Evolutionary conservation across 2,113 vertebrate genomes (phyloP).

Genomic region (Shinisaurus crocodilurus): DNA sequence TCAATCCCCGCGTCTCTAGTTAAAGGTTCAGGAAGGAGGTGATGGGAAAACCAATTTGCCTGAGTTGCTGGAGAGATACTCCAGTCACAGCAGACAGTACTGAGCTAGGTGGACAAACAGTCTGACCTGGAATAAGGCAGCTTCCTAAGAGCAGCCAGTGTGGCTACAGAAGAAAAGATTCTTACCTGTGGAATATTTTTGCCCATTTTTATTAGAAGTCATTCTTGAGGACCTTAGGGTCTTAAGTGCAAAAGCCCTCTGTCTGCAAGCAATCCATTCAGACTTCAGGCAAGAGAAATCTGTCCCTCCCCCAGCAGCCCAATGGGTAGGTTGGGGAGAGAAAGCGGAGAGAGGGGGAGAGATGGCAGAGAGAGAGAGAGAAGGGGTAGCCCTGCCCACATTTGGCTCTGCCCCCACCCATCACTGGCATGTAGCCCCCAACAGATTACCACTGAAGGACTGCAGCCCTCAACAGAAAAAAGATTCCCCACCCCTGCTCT

Average conservation of each 20-base stretch:
- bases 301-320: not conserved
- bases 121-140: not conserved
- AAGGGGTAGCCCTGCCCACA: not conserved
- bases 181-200: not conserved
- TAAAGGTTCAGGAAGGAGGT: not conserved
- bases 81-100: not conserved
- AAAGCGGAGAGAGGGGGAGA: too few species aligned
- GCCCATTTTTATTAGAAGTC: not conserved
- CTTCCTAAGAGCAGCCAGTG: not conserved
- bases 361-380: not conserved
- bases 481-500: not conserved
- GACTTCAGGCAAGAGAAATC: not conserved
- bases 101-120: not conserved
- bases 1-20: not conserved
- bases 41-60: not conserved
- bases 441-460: not conserved
- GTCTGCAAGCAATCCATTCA: not conserved
- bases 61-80: not conserved
- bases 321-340: not conserved
- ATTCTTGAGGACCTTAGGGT: not conserved
- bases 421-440: not conserved
- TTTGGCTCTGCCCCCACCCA: not conserved
- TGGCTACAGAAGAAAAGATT: not conserved
- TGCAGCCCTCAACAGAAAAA: not conserved
- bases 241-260: not conserved